phyloP scores from a whole-genome alignment of 1,140 invertebrate genomes.

The Trissolcus basalis region DNA sequence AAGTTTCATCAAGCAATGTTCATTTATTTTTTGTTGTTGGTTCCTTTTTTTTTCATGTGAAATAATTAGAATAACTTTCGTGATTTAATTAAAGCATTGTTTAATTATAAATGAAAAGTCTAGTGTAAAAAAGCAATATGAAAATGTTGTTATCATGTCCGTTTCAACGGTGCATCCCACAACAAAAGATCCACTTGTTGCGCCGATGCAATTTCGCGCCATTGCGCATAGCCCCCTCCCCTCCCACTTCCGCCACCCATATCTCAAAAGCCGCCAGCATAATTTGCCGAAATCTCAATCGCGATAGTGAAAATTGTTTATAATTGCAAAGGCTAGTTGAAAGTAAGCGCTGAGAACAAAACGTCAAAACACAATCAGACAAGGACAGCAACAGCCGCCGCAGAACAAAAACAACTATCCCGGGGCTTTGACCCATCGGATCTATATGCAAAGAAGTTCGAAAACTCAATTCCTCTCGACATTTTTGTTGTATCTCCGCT shows the following conservation, averaged over 20 bases:
- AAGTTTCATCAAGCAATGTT: too few relatives aligned
- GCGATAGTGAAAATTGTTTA: background rate
- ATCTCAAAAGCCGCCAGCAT: background rate
- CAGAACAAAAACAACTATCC: conserved; percentile 5
- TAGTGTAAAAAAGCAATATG: too few relatives aligned
- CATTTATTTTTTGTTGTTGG: too few relatives aligned
- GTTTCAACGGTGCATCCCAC: background rate
- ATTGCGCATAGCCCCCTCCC: conserved; percentile 18
- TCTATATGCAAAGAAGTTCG: too few relatives aligned
- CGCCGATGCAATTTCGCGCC: conserved; percentile 36
- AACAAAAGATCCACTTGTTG: conserved; percentile 45
- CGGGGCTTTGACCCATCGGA: background rate
- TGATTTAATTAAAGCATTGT: too few relatives aligned
- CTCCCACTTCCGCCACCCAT: background rate
- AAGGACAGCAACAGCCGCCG: conserved; percentile 3
- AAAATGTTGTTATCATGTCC: background rate
- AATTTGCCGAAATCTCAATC: background rate
- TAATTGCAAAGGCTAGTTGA: conserved; percentile 1
- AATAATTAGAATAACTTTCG: too few relatives aligned
- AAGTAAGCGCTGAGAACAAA: conserved; percentile 5
- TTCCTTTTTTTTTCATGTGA: too few relatives aligned
- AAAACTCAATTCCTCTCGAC: too few relatives aligned
- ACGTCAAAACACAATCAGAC: conserved; percentile 27
- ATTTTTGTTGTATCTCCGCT: too few relatives aligned
- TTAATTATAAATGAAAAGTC: too few relatives aligned